These are phyloP conservation scores for Boloria selene DNA, from an alignment of 2,888 invertebrate genomes.

Conservation along the genomic window DNA sequence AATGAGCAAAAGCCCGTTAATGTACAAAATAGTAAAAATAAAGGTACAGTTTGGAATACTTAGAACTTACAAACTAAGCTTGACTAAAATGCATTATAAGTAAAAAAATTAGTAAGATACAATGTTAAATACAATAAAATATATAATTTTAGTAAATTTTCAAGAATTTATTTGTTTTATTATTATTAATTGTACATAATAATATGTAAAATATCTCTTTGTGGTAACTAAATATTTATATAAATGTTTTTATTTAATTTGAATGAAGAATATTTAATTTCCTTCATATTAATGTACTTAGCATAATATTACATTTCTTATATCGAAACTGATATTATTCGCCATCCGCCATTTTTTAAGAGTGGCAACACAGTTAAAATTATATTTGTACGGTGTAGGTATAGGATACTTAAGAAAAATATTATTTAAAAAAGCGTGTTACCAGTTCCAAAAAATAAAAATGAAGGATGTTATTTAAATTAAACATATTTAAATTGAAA, in stretches of 20 bases:
- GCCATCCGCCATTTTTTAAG: no score
- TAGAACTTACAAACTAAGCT: conserved; percentile 11
- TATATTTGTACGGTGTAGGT: no score
- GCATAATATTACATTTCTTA: no score
- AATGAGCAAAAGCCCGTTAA: conserved; percentile 27
- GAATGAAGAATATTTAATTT: not conserved
- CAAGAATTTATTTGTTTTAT: not conserved
- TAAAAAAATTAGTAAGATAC: not conserved
- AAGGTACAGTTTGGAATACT: conserved; percentile 23
- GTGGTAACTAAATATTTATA: conserved; percentile 30
- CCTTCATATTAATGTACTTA: no score
- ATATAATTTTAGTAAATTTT: not conserved
- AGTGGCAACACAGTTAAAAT: no score
- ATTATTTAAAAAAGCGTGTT: no score
- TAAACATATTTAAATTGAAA: no score
- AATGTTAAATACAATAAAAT: not conserved
- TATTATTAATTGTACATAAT: not conserved
- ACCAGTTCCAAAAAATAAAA: no score
- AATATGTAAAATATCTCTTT: conserved; percentile 1
- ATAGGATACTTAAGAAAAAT: no score
- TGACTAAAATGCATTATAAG: not conserved
- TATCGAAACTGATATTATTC: no score
- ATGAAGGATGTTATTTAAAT: no score
- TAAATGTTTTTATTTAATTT: not conserved
- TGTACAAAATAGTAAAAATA: conserved; percentile 15